A percentile compares a stretch with the other conserved stretches of the same genome.
These are phyloP conservation scores for Atractosteus spatula DNA, from an alignment of 2,113 vertebrate species.

Conservation along the genomic window DNA sequence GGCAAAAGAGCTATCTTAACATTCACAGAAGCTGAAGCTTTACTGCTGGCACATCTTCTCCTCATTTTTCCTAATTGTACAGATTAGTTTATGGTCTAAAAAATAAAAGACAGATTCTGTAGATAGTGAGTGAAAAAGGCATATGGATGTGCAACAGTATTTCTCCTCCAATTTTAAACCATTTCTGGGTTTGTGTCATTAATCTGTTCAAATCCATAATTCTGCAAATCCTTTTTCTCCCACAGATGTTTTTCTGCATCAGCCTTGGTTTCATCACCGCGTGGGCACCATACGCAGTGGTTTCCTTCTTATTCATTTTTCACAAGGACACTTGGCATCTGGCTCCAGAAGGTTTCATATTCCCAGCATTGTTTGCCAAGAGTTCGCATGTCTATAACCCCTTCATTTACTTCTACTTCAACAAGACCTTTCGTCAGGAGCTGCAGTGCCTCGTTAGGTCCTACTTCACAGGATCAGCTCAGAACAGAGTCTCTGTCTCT, in stretches of 20 bases:
- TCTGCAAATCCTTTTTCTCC: background rate
- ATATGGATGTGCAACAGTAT: too few relatives aligned
- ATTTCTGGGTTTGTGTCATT: too few relatives aligned
- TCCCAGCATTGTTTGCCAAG: slow-evolving; percentile 60
- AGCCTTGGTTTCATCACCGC: slow-evolving; percentile 56
- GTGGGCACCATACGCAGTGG: slow-evolving; percentile 52
- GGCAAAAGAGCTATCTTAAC: too few relatives aligned
- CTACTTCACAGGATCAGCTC: slow-evolving; percentile 22
- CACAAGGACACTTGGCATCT: slow-evolving; percentile 44
- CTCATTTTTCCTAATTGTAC: too few relatives aligned
- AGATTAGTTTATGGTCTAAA: too few relatives aligned
- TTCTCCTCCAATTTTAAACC: too few relatives aligned
- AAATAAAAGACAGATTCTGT: too few relatives aligned
- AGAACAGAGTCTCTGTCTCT: slow-evolving; percentile 36
- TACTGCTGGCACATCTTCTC: too few relatives aligned
- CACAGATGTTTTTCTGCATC: slow-evolving; percentile 66
- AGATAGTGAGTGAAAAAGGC: too few relatives aligned
- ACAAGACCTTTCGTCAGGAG: slow-evolving; percentile 53
- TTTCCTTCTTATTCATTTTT: slow-evolving; percentile 62
- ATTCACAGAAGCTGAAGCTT: too few relatives aligned
- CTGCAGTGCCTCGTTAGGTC: slow-evolving; percentile 33
- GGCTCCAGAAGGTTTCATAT: slow-evolving; percentile 50
- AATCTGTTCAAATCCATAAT: too few relatives aligned
- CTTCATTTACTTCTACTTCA: slow-evolving; percentile 67
- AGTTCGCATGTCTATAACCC: slow-evolving; percentile 67